These are phyloP conservation scores for Pseudomyrmex flavicornis DNA, from an alignment of 1,140 invertebrate species.

Conservation along the genomic window DNA sequence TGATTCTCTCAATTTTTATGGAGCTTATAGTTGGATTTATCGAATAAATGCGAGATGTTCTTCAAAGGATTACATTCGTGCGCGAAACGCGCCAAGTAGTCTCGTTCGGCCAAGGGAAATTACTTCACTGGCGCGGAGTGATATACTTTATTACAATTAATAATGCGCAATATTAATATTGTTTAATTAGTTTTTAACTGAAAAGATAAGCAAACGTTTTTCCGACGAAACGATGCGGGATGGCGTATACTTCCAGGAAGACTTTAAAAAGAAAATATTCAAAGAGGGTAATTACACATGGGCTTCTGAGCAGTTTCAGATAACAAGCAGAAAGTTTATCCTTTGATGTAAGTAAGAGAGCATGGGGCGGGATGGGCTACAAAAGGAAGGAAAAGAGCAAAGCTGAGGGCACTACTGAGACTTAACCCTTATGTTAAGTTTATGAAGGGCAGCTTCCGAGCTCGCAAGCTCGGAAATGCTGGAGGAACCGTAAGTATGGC, in stretches of 20 bases:
- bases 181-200: conserved; percentile 32
- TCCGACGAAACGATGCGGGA: conserved; percentile 29
- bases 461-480: conserved; percentile 58
- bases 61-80: not conserved
- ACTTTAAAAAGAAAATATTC: conserved; percentile 53
- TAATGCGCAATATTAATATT: not conserved
- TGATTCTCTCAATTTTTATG: conserved; percentile 19
- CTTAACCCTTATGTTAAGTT: conserved; percentile 79
- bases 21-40: not conserved
- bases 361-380: conserved; percentile 36
- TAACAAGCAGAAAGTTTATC: conserved; percentile 66
- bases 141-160: conserved; percentile 30
- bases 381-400: conserved; percentile 66
- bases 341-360: conserved; percentile 66
- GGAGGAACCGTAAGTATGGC: conserved; percentile 27
- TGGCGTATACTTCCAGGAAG: conserved; percentile 15
- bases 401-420: conserved; percentile 64
- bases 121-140: not conserved
- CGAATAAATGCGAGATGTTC: not conserved
- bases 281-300: conserved; percentile 58
- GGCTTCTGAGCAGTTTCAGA: conserved; percentile 62
- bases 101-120: not conserved
- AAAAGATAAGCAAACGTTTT: conserved; percentile 15
- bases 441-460: conserved; percentile 69
- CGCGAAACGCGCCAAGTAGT: not conserved